Conservation (phyloP, 2,113 vertebrate species). For the Sebastes fasciatus region DNA sequence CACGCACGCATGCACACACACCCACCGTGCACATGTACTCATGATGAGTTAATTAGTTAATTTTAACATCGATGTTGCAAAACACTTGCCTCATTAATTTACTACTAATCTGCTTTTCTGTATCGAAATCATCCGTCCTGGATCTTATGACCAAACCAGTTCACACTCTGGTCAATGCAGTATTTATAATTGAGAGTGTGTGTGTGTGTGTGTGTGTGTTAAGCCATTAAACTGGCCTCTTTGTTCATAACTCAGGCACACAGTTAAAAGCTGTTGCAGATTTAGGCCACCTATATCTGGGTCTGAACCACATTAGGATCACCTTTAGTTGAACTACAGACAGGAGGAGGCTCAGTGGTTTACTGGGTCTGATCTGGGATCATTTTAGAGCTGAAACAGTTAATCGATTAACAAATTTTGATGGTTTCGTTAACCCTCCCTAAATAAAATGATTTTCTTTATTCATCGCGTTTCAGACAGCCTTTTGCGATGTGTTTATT, state of each 20-base stretch:
- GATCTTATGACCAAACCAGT: neutral
- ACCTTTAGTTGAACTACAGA: neutral
- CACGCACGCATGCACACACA: neutral
- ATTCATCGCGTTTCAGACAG: too few species aligned
- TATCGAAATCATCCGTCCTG: neutral
- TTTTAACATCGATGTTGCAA: neutral
- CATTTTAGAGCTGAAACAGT: neutral
- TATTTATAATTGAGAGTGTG: neutral
- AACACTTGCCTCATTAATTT: neutral
- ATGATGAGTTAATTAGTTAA: neutral
- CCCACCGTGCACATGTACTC: neutral
- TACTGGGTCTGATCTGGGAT: neutral
- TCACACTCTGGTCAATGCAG: neutral
- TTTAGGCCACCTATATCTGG: constrained; percentile 28
- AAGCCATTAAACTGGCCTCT: constrained; percentile 8
- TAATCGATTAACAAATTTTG: neutral
- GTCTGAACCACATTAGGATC: constrained; percentile 18
- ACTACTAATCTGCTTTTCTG: constrained; percentile 6
- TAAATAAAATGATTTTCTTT: too few species aligned
- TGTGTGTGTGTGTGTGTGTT: neutral
- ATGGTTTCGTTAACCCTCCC: too few species aligned
- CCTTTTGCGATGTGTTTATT: too few species aligned
- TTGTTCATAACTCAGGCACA: neutral
- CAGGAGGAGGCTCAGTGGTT: neutral
- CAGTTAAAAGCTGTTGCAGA: constrained; percentile 2